These are phyloP conservation scores for Nebria salina DNA, from an alignment of 2,888 invertebrate species.

Conservation along the genomic window DNA sequence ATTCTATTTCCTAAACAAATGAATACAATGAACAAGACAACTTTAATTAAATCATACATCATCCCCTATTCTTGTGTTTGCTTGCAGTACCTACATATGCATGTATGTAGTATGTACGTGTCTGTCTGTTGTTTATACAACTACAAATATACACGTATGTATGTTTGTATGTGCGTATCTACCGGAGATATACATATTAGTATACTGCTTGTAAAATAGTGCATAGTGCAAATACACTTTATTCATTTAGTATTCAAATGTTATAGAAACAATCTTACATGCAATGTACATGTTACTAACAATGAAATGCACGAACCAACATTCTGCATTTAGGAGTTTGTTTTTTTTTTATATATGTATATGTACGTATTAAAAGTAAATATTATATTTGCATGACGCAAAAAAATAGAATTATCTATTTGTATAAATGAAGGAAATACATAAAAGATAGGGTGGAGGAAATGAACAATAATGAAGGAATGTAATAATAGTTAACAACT, in stretches of 20 bases:
- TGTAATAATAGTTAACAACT: too few species aligned
- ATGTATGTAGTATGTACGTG: constrained; percentile 4
- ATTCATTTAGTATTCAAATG: not conserved
- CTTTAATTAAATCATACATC: constrained; percentile 63
- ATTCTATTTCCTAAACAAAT: constrained; percentile 63
- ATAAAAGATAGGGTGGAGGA: too few species aligned
- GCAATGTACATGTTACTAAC: constrained; percentile 1
- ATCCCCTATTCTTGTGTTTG: constrained; percentile 53
- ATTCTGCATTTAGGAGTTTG: not conserved
- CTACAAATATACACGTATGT: constrained; percentile 12
- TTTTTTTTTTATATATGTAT: not conserved
- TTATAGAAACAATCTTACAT: not conserved
- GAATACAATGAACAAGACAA: constrained; percentile 63
- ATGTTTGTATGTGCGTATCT: too few species aligned
- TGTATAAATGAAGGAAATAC: too few species aligned
- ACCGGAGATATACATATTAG: not conserved
- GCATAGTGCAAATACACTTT: constrained; percentile 6
- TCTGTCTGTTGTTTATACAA: not conserved
- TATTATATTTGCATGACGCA: too few species aligned
- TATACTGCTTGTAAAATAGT: constrained; percentile 9
- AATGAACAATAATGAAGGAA: too few species aligned
- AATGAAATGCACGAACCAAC: not conserved
- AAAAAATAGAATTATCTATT: too few species aligned
- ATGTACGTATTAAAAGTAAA: not conserved
- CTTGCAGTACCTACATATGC: not conserved